phyloP scores from a whole-genome alignment of 1,140 invertebrate species.

The Palaemon carinicauda region DNA sequence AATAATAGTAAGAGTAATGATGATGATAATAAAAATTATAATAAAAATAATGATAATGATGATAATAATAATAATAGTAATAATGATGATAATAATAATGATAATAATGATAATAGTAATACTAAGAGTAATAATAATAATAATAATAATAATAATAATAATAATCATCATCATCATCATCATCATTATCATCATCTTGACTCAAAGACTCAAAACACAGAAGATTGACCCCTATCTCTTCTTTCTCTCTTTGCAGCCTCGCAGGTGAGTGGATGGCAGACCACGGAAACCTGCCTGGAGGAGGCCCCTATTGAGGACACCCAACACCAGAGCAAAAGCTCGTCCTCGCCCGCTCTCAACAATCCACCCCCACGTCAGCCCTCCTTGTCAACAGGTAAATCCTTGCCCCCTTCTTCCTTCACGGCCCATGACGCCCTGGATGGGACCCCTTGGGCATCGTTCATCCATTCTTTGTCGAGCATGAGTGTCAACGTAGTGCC shows the following conservation, averaged over 20 bases:
- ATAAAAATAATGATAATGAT: no score
- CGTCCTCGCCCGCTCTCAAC: neutral
- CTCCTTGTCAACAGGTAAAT: slow-evolving; percentile 4
- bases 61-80: no score
- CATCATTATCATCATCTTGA: no score
- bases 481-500: neutral
- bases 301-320: neutral
- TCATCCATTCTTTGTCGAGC: slow-evolving; percentile 9
- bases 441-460: neutral
- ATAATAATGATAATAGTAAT: no score
- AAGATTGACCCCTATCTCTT: no score
- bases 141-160: no score
- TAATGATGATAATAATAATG: no score
- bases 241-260: slow-evolving; percentile 13
- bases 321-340: neutral
- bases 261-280: slow-evolving; percentile 40
- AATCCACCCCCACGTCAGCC: neutral
- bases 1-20: no score
- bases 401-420: neutral
- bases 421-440: neutral
- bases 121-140: no score
- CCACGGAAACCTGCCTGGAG: slow-evolving; percentile 7
- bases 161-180: no score
- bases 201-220: no score
- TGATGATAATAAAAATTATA: no score